Conservation (phyloP, 2,113 vertebrate genomes). For the Thunnus thynnus region DNA sequence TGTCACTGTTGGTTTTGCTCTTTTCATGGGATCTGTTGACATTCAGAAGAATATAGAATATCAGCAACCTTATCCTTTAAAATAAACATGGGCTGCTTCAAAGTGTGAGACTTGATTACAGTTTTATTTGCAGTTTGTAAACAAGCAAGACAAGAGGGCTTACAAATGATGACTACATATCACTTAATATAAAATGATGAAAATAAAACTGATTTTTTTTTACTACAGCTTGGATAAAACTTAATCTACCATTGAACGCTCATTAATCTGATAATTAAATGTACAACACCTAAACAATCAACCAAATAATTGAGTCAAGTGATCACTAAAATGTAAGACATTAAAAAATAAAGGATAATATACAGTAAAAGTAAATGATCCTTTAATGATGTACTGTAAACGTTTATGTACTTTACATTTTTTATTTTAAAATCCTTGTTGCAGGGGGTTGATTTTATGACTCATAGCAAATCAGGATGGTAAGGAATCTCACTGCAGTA, state of each 20-base stretch:
- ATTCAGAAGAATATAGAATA: neutral
- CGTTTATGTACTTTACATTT: neutral
- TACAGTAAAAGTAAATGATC: neutral
- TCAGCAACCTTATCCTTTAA: no score
- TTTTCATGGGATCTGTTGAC: neutral
- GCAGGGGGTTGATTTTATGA: neutral
- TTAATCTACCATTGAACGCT: neutral
- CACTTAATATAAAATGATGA: no score
- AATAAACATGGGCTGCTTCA: no score
- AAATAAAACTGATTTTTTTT: no score
- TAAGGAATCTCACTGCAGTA: neutral
- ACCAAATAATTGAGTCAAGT: constrained; percentile 7
- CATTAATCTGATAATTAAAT: neutral
- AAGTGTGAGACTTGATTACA: no score
- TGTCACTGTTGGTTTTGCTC: neutral
- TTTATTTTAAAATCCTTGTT: neutral
- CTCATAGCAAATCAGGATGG: neutral
- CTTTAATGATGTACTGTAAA: neutral
- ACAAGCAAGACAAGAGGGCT: no score
- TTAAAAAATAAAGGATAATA: neutral
- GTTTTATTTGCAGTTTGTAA: no score
- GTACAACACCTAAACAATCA: neutral
- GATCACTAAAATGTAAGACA: neutral
- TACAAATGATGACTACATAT: no score
- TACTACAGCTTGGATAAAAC: neutral